These are phyloP conservation scores for Tuberolachnus salignus DNA, from an alignment of 2,888 invertebrate genomes.

Conservation along the genomic window DNA sequence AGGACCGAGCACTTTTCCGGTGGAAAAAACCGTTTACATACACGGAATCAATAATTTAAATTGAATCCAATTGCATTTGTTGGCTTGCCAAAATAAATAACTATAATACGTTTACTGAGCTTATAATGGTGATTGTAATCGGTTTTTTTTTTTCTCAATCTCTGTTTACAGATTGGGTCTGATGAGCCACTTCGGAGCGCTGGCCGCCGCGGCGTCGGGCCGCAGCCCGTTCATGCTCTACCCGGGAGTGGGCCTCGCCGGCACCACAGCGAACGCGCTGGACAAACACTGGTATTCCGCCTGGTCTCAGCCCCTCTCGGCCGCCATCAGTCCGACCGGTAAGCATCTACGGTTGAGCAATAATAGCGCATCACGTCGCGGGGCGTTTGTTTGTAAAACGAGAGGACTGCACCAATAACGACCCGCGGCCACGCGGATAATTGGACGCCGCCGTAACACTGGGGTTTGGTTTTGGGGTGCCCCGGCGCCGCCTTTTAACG, in stretches of 20 bases:
- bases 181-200: conserved; percentile 81
- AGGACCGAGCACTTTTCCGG: no score
- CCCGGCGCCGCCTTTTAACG: no score
- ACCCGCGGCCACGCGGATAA: not conserved
- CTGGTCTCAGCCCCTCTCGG: conserved; percentile 61
- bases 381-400: no score
- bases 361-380: no score
- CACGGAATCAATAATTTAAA: no score
- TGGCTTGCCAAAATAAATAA: no score
- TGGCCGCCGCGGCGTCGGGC: conserved; percentile 70
- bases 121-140: no score
- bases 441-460: not conserved
- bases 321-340: conserved; percentile 73
- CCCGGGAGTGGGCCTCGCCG: conserved; percentile 71
- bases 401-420: not conserved
- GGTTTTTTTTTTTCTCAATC: no score
- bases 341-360: conserved; percentile 60
- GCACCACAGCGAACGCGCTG: conserved; percentile 60
- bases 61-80: no score
- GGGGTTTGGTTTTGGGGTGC: not conserved
- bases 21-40: no score
- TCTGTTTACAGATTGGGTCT: conserved; percentile 72
- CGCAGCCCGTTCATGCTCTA: conserved; percentile 64
- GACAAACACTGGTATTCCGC: conserved; percentile 61
- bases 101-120: no score